These are phyloP conservation scores for Drosophila conformis DNA, from an alignment of 2,888 invertebrate genomes.

Conservation along the genomic window DNA sequence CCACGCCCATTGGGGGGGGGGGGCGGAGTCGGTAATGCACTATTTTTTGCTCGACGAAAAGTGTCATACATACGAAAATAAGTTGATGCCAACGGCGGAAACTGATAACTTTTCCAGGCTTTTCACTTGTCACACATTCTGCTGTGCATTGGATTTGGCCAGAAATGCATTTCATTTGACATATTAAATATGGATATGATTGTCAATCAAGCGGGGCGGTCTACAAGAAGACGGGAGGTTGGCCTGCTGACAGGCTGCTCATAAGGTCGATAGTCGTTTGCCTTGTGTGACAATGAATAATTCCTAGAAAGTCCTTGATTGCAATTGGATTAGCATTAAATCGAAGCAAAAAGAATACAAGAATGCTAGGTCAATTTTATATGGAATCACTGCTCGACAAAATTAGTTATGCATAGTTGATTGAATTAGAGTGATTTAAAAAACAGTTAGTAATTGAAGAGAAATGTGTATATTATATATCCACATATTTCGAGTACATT, in stretches of 20 bases:
- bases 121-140: slow-evolving; percentile 29
- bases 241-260: not conserved
- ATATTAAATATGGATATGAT: slow-evolving; percentile 67
- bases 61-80: slow-evolving; percentile 61
- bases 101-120: slow-evolving; percentile 19
- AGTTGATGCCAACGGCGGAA: slow-evolving; percentile 7
- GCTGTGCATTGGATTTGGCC: slow-evolving; percentile 40
- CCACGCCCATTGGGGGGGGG: slow-evolving; percentile 9
- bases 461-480: not conserved
- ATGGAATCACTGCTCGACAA: not conserved
- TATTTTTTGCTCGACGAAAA: slow-evolving; percentile 25
- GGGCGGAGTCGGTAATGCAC: slow-evolving; percentile 47
- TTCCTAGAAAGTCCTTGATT: slow-evolving; percentile 32
- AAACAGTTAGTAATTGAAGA: not conserved
- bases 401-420: not conserved
- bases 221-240: not conserved
- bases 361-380: not conserved
- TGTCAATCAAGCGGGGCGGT: slow-evolving; percentile 59
- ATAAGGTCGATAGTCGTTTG: slow-evolving; percentile 1
- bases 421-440: not conserved
- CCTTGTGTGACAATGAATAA: slow-evolving; percentile 34
- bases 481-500: not conserved
- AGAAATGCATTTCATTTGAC: slow-evolving; percentile 47
- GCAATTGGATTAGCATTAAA: slow-evolving; percentile 41
- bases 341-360: not conserved